Base-by-base conservation (phyloP, 2,888 invertebrate genomes). In the Philaethria dido region DNA sequence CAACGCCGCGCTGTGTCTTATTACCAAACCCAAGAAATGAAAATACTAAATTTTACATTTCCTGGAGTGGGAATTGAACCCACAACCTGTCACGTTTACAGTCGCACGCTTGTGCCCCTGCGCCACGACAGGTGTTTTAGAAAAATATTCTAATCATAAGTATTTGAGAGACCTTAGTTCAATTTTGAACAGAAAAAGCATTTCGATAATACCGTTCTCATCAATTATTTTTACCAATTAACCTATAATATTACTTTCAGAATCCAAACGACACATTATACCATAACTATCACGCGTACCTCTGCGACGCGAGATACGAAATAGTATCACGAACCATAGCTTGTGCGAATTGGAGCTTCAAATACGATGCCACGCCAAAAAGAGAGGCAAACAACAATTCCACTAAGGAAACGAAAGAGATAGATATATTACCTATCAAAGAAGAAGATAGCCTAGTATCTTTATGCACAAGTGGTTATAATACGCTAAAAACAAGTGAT, bases 271-370 rank as follows among this genome's bases (percentile, higher is more conserved):
- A 96, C 72, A 96, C 95, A 66, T 84, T 97, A 69, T 96, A 95
- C 80, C 95, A 96, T 39, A 97, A 97, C 85, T 96, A 96, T 84
- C 96, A 97, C 87, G 96, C 96, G 0, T 98, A 98, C 87, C 92
- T 99, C 36, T 95, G 95, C 80, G 97, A 97, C 83, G 98, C 98
- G 0, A 94, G 96, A 72, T 94, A 94, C 79, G 96, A 96, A 82
- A 96, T 98, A 63, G 93, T 94, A 29, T 93, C 95, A 9, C 96
- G 97, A 79, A 94, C 95, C 48, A 87, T 94, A 36, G 97, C 97
- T 0, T 98, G 98, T 82, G 83, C 89, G 0, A 92, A 93, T 63
- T 99, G 98, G 98, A 95, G 95, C 5, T 95, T 96, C 71, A 94
- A 93, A 59, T 99, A 98, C 87, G 95, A 96, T 77, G 95, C 95